Percentiles rank a stretch among this genome's conserved stretches.
phyloP scores from a whole-genome alignment of 2,797 vertebrate genomes.

The Coracias cyanogaster region DNA sequence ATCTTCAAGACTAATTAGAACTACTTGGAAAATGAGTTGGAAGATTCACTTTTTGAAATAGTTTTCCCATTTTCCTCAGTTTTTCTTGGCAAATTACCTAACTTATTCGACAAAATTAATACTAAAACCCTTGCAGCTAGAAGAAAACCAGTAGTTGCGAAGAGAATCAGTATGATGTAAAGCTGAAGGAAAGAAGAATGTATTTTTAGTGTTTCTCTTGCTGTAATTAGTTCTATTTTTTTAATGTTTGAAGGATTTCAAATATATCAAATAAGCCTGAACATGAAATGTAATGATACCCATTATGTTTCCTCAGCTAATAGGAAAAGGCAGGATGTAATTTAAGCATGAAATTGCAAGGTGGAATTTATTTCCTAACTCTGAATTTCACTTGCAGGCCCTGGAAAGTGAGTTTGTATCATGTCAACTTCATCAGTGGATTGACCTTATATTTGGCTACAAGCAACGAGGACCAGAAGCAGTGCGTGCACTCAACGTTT shows the following conservation, averaged over 20 bases:
- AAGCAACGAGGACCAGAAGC: constrained; percentile 98
- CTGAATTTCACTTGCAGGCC: constrained; percentile 85
- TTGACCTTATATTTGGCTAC: constrained; percentile 99
- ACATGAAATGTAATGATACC: neutral
- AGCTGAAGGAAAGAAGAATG: neutral
- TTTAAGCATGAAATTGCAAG: neutral
- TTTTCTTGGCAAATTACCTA: neutral
- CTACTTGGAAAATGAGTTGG: neutral
- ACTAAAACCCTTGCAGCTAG: neutral
- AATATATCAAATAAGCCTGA: neutral
- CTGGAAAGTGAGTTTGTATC: constrained; percentile 99
- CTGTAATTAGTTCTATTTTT: neutral
- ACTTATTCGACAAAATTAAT: neutral
- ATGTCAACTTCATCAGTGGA: constrained; percentile 99
- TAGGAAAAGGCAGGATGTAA: neutral
- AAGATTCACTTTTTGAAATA: neutral
- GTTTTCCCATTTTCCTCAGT: neutral
- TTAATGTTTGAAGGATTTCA: neutral
- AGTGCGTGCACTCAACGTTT: constrained; percentile 94
- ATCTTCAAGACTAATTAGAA: neutral
- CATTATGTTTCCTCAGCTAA: neutral
- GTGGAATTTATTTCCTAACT: neutral
- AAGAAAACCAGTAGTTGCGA: neutral
- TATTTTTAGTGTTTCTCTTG: neutral
- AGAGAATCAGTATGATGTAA: neutral